phyloP scores from a whole-genome alignment of 1,140 invertebrate genomes.

The Solenopsis invicta region DNA sequence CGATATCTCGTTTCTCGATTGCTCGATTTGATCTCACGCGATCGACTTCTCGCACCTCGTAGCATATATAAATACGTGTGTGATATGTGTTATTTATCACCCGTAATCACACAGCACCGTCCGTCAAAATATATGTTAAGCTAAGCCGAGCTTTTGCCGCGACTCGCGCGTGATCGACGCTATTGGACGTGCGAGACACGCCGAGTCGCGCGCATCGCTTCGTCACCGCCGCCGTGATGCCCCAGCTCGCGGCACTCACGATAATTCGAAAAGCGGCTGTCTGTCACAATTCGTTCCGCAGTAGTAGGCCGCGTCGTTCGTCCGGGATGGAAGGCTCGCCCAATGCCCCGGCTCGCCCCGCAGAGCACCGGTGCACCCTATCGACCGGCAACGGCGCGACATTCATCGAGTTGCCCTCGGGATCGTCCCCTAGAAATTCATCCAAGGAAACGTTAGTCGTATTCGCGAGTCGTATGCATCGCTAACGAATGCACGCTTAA shows the following conservation, averaged over 20 bases:
- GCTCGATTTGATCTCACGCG: conserved; percentile 20
- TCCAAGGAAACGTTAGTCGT: conserved; percentile 14
- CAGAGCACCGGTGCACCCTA: conserved; percentile 40
- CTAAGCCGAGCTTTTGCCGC: background rate
- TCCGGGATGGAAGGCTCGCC: conserved; percentile 53
- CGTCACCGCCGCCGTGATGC: conserved; percentile 64
- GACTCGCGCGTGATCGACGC: conserved; percentile 33
- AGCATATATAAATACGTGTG: conserved; percentile 26
- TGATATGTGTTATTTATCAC: conserved; percentile 10
- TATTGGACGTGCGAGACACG: conserved; percentile 28
- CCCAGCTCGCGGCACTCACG: conserved; percentile 36
- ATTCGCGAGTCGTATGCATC: background rate
- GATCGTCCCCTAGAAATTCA: conserved; percentile 42
- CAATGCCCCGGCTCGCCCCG: conserved; percentile 52
- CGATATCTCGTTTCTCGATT: conserved; percentile 69
- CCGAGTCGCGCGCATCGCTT: conserved; percentile 55
- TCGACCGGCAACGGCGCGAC: conserved; percentile 8
- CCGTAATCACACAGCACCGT: conserved; percentile 54
- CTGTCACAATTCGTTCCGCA: conserved; percentile 34
- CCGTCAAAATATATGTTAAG: conserved; percentile 34
- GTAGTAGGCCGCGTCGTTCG: background rate
- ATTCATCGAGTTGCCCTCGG: conserved; percentile 40
- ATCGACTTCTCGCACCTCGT: conserved; percentile 57
- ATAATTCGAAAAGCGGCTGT: background rate
- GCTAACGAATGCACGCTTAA: background rate